Evolutionary conservation across 2,888 invertebrate species (phyloP).

Genomic region (Eristalis pertinax): DNA sequence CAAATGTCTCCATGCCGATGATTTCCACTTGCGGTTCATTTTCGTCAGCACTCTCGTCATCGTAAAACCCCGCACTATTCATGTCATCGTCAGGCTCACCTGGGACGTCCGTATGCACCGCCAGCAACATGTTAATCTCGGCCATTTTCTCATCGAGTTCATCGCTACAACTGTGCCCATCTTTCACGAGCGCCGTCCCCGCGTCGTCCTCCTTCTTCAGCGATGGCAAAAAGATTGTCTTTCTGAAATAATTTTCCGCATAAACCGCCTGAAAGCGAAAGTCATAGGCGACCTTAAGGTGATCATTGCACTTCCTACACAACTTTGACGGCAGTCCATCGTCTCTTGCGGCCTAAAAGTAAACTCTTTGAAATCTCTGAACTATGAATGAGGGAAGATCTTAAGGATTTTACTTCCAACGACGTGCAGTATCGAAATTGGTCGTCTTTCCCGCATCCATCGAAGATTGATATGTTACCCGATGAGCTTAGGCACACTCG

Average conservation of each 20-base stretch:
- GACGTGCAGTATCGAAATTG: slow-evolving; percentile 72
- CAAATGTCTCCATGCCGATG: slow-evolving; percentile 63
- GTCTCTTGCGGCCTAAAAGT: slow-evolving; percentile 37
- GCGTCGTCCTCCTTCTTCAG: slow-evolving; percentile 55
- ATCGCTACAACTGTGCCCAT: slow-evolving; percentile 15
- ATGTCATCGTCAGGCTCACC: slow-evolving; percentile 46
- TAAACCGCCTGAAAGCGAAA: slow-evolving; percentile 73
- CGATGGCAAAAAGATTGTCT: slow-evolving; percentile 63
- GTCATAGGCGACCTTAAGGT: slow-evolving; percentile 69
- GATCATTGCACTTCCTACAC: slow-evolving; percentile 68
- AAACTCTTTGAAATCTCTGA: background rate
- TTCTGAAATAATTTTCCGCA: slow-evolving; percentile 72
- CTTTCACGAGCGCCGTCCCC: background rate
- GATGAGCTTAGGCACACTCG: slow-evolving; percentile 69
- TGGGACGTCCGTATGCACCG: slow-evolving; percentile 33
- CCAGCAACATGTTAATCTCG: slow-evolving; percentile 68
- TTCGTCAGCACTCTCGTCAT: slow-evolving; percentile 32
- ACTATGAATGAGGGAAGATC: background rate
- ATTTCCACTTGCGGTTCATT: slow-evolving; percentile 46
- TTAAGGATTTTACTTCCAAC: slow-evolving; percentile 39
- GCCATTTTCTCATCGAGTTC: slow-evolving; percentile 72
- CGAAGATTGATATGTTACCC: slow-evolving; percentile 67
- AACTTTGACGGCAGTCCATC: slow-evolving; percentile 72
- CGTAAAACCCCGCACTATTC: slow-evolving; percentile 38
- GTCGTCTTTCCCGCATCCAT: slow-evolving; percentile 72